Evolutionary conservation across 2,797 vertebrate species (phyloP).

Genomic region (Sebastes alutus): DNA sequence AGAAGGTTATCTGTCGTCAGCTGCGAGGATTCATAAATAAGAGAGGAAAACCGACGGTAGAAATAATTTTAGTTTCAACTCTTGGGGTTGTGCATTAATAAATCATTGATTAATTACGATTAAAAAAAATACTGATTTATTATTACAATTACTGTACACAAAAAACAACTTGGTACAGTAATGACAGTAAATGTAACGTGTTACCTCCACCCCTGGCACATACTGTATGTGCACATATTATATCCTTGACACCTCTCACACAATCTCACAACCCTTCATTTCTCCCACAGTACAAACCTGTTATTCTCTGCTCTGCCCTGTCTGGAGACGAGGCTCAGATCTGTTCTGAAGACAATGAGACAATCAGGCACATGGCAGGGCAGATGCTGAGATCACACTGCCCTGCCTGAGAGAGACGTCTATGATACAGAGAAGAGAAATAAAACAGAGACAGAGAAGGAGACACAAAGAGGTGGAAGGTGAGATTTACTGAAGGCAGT

Average conservation of each 20-base stretch:
- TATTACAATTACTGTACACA: background rate
- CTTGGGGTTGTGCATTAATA: background rate
- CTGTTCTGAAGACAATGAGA: background rate
- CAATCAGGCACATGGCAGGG: conserved; percentile 14
- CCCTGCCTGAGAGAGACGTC: background rate
- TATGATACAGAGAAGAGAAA: background rate
- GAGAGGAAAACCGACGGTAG: too few relatives aligned
- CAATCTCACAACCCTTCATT: background rate
- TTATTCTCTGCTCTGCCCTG: background rate
- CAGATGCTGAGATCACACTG: conserved; percentile 1
- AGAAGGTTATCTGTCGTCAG: background rate
- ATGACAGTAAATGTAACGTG: background rate
- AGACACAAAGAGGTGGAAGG: background rate
- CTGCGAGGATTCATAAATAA: background rate
- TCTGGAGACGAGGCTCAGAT: conserved; percentile 3
- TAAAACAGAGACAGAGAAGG: background rate
- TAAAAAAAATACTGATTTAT: background rate
- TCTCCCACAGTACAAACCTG: background rate
- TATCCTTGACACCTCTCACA: background rate
- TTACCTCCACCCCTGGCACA: background rate
- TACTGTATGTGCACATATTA: too few relatives aligned
- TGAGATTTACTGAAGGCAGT: background rate
- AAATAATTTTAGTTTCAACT: background rate
- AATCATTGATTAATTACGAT: background rate
- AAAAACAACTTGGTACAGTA: background rate